These are phyloP conservation scores for Eupithecia exiguata DNA, from an alignment of 2,888 invertebrate genomes.

Conservation along the genomic window DNA sequence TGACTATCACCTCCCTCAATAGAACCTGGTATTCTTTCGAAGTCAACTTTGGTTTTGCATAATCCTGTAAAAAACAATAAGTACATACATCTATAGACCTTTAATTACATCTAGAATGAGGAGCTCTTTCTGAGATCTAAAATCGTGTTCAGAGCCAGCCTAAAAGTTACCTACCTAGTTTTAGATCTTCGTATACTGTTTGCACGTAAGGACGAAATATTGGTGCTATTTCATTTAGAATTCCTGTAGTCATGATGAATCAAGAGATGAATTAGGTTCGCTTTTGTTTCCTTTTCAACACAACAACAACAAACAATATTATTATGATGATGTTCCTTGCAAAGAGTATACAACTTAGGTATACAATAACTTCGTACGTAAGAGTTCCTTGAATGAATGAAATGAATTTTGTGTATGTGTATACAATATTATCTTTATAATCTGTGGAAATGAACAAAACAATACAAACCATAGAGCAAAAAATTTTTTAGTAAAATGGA, in stretches of 20 bases:
- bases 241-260: conserved; percentile 58
- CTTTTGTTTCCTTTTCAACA: background rate
- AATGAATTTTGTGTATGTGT: too few species aligned
- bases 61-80: conserved; percentile 58
- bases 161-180: conserved; percentile 63
- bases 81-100: background rate
- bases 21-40: conserved; percentile 70
- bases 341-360: too few species aligned
- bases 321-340: too few species aligned
- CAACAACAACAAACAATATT: too few species aligned
- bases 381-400: too few species aligned
- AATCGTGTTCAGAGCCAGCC: background rate
- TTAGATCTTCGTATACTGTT: conserved; percentile 73
- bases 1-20: conserved; percentile 75
- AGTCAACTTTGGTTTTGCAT: conserved; percentile 76
- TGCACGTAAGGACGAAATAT: conserved; percentile 75
- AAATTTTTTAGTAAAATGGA: too few species aligned
- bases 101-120: background rate
- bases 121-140: background rate
- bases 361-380: too few species aligned
- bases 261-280: conserved; percentile 31
- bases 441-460: too few species aligned
- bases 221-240: conserved; percentile 70
- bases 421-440: too few species aligned
- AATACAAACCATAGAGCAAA: too few species aligned